Evolutionary conservation across 1,140 invertebrate species (phyloP).

Genomic region (Neoseiulus cucumeris): DNA sequence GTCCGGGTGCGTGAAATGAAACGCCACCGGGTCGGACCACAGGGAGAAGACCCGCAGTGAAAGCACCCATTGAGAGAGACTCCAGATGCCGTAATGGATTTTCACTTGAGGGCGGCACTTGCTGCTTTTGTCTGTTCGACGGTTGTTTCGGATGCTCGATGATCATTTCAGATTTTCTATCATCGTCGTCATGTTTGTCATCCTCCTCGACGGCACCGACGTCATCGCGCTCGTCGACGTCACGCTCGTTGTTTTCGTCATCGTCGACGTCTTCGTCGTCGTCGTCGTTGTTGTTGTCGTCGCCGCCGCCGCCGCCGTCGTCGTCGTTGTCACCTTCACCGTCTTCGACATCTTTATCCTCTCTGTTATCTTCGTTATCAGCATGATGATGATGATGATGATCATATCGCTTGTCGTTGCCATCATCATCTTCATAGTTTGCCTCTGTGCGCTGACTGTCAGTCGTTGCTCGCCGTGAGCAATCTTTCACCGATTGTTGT

Average conservation of each 20-base stretch:
- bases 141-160: constrained; percentile 15
- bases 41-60: constrained; percentile 30
- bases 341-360: constrained; percentile 21
- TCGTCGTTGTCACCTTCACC: constrained; percentile 37
- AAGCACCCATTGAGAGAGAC: constrained; percentile 53
- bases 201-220: constrained; percentile 24
- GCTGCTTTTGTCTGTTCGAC: no score
- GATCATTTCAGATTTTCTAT: constrained; percentile 39
- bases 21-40: constrained; percentile 13
- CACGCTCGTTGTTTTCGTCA: constrained; percentile 18
- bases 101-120: no score
- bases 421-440: no score
- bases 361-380: constrained; percentile 19
- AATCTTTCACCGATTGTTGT: no score
- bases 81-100: constrained; percentile 56
- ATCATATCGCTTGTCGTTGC: no score
- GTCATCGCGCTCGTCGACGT: background rate
- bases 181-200: constrained; percentile 26
- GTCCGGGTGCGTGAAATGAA: constrained; percentile 22
- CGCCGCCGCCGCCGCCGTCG: constrained; percentile 16
- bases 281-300: constrained; percentile 16
- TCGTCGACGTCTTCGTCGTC: constrained; percentile 25
- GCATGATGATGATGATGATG: no score
- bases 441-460: no score
- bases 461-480: no score